Evolutionary conservation across 1,140 invertebrate species (phyloP), one percentile per base, ranked within the genome.

Genomic region (Penaeus chinensis): DNA sequence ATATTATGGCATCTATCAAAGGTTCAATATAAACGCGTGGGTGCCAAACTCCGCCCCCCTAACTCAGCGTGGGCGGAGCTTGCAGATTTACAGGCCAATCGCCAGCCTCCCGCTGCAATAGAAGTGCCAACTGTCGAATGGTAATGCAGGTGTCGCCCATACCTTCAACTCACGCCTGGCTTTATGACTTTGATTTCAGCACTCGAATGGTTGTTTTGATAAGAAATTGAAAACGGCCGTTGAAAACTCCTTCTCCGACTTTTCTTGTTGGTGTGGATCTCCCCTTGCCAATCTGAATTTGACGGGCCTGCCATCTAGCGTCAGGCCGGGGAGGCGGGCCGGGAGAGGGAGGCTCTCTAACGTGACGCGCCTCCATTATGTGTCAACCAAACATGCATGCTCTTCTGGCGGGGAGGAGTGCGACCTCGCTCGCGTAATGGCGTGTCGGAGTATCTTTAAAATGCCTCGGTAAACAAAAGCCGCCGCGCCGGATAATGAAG

Each of bases 181-280:
- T 87, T 87, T 87, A 87, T 82, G 66, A 77, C 85, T 82, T 82
- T 82, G 85, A 87, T 87, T 87, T 87, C 85, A 54, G 71, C 80
- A 54, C 32, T 77, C 69, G 32, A 82, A 63, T 82, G 80, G 85
- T 82, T 87, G 79, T 82, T 87, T 87, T 87, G 80, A 87, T 87
- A 87, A 87, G 85, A 82, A 82, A 82, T 87, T 77, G 85, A 87
- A 82, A 87, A 82, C 61, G 69, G 65, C 60, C 65, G 80, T 76
- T 47, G 62, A 86, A 71, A 86, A 86, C 84, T 71, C 37, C 77
- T 66, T 37, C 54, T n/a, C 47, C 47, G 78, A 86, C 61, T 54
- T 80, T 80, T 80, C 76, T 79, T 47, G 42, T 54, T 78, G 60
- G 62, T 77, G 74, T 61, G 78, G 47, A 47, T 71, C 27, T 47